These are phyloP conservation scores for Homalodisca vitripennis DNA, from an alignment of 1,140 invertebrate species.

Conservation along the genomic window DNA sequence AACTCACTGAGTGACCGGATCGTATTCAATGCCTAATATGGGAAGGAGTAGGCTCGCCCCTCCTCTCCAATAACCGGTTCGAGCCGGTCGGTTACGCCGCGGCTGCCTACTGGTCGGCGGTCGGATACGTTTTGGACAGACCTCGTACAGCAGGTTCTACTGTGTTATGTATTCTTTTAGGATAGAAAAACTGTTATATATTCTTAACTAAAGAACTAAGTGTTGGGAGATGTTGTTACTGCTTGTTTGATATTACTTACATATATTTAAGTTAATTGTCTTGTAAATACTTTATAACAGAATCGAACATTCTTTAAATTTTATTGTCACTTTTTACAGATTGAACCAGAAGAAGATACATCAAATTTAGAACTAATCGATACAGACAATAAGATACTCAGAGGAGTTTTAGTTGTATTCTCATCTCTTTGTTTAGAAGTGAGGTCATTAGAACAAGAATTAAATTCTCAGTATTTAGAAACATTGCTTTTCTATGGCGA, in stretches of 20 bases:
- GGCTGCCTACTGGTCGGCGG: too few species aligned
- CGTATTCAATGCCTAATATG: too few species aligned
- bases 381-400: constrained; percentile 79
- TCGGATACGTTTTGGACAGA: too few species aligned
- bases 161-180: neutral
- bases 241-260: neutral
- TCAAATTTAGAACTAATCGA: constrained; percentile 59
- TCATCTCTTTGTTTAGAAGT: constrained; percentile 78
- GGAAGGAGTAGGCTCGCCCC: too few species aligned
- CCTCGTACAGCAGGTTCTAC: neutral
- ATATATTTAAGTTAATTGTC: neutral
- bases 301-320: neutral
- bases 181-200: neutral
- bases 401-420: constrained; percentile 78
- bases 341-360: constrained; percentile 40
- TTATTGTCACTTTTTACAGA: constrained; percentile 52
- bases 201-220: neutral
- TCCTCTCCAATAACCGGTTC: too few species aligned
- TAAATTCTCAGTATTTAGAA: constrained; percentile 60
- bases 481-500: constrained; percentile 65
- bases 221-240: too few species aligned
- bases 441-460: constrained; percentile 64
- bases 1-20: too few species aligned
- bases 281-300: neutral
- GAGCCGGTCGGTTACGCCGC: too few species aligned